Evolutionary conservation across 2,797 vertebrate genomes (phyloP), one percentile per base, ranked within the genome.

Genomic region (Furcifer pardalis): DNA sequence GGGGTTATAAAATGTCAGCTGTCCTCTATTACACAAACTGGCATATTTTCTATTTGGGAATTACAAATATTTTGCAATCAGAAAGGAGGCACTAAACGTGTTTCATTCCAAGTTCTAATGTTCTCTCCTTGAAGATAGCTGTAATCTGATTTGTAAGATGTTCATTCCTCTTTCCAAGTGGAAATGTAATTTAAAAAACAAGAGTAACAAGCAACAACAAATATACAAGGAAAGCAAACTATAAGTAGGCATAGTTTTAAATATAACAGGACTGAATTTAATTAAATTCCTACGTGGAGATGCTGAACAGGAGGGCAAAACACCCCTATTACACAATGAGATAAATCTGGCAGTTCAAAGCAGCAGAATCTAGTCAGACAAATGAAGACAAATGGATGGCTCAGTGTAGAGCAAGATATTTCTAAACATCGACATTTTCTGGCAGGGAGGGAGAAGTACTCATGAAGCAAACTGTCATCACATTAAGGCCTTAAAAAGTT

Each of bases 101-200:
- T 42, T 68, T 37, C 0, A 77, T 68, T 37, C 25, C 21, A 44
- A 44, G 25, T 40, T 56, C 17, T 69, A 59, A 30, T 63, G 17
- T 37, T 62, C n/a, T 71, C 25, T 71, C 65, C 40, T 73, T 83
- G 44, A 46, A 62, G 30, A 78, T 12, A 13, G 37, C 37, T 25
- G 46, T 60, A 35, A 78, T 59, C 35, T 60, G 56, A 72, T 84
- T 79, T 84, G 63, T 12, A 84, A 44, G 9, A 6, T 72, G n/a
- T 46, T 46, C 10, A 7, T 49, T 63, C 15, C 60, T 78, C 15
- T 21, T 78, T 63, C 71, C 23, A 73, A 44, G 27, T 81, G 27
- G 56, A 42, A 72, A 42, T 40, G 10, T 62, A 32, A 73, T 15
- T 37, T 30, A 71, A 17, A 56, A 56, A 76, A 76, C 13, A 62